Evolutionary conservation across 2,888 invertebrate species (phyloP).

Genomic region (Endomychus coccineus): DNA sequence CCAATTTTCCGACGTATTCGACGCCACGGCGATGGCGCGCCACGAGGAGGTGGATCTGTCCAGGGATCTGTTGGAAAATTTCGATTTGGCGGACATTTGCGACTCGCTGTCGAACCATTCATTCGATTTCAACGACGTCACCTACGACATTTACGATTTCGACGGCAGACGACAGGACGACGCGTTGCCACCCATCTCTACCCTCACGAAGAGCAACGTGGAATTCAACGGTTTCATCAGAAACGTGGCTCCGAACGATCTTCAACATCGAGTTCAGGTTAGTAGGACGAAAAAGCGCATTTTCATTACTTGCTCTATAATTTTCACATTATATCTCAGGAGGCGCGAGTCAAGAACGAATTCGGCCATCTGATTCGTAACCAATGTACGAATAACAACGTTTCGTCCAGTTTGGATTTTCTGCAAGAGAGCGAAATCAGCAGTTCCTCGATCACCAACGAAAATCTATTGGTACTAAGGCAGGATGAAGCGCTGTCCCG

Average conservation of each 20-base stretch:
- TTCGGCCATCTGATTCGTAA: conserved; percentile 37
- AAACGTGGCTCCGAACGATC: conserved; percentile 26
- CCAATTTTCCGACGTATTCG: conserved; percentile 27
- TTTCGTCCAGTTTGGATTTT: conserved; percentile 5
- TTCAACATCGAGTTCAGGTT: conserved; percentile 17
- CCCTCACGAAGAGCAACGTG: conserved; percentile 32
- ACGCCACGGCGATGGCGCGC: conserved; percentile 24
- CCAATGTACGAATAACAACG: conserved; percentile 11
- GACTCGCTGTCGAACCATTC: conserved; percentile 33
- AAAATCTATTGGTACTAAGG: conserved; percentile 42
- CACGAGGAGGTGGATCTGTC: conserved; percentile 6
- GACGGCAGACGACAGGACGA: conserved; percentile 13
- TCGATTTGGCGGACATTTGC: conserved; percentile 31
- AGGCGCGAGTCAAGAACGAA: conserved; percentile 22
- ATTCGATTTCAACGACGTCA: conserved; percentile 30
- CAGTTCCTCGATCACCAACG: conserved; percentile 39
- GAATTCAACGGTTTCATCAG: conserved; percentile 38
- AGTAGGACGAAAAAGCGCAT: conserved; percentile 2
- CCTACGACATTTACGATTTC: conserved; percentile 26
- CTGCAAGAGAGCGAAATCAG: no score
- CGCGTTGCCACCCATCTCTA: conserved; percentile 32
- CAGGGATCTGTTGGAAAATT: conserved; percentile 18
- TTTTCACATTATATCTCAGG: conserved; percentile 17
- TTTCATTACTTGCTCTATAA: background rate
- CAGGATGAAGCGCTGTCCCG: conserved; percentile 42